phyloP scores from a whole-genome alignment of 2,888 invertebrate genomes.

The Drosophila lacicola region DNA sequence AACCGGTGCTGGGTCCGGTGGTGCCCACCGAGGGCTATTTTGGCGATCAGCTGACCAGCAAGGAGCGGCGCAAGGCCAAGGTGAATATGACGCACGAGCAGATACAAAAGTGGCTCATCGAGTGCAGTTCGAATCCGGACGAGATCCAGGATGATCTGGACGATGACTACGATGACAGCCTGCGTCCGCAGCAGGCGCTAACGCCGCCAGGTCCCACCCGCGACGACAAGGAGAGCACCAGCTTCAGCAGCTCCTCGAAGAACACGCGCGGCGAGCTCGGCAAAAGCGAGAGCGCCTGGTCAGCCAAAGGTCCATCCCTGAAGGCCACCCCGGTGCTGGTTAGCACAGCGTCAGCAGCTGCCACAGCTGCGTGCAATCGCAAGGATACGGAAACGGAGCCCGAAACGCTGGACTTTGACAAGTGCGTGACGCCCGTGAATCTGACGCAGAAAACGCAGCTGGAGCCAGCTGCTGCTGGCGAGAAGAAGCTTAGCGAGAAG shows the following conservation, averaged over 20 bases:
- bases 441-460: slow-evolving; percentile 68
- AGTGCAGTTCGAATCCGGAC: slow-evolving; percentile 86
- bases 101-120: slow-evolving; percentile 89
- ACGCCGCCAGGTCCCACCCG: slow-evolving; percentile 83
- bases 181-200: slow-evolving; percentile 82
- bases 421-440: slow-evolving; percentile 68
- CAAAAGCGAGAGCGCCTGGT: slow-evolving; percentile 84
- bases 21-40: slow-evolving; percentile 85
- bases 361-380: slow-evolving; percentile 35
- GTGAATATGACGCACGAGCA: slow-evolving; percentile 90
- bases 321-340: slow-evolving; percentile 84
- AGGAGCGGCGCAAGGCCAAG: slow-evolving; percentile 86
- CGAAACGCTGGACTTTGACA: slow-evolving; percentile 63
- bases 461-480: slow-evolving; percentile 7
- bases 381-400: slow-evolving; percentile 37
- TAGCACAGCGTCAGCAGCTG: slow-evolving; percentile 54
- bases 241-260: slow-evolving; percentile 83
- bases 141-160: slow-evolving; percentile 85
- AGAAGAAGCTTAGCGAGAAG: slow-evolving; percentile 49
- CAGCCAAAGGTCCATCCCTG: slow-evolving; percentile 84
- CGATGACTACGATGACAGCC: slow-evolving; percentile 84
- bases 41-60: slow-evolving; percentile 84
- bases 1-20: slow-evolving; percentile 84
- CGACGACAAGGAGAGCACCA: slow-evolving; percentile 84
- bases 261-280: slow-evolving; percentile 83